Percentiles rank a stretch among this genome's conserved stretches.
Evolutionary conservation across 2,113 vertebrate species (phyloP).

Genomic region (Stigmatopora argus): DNA sequence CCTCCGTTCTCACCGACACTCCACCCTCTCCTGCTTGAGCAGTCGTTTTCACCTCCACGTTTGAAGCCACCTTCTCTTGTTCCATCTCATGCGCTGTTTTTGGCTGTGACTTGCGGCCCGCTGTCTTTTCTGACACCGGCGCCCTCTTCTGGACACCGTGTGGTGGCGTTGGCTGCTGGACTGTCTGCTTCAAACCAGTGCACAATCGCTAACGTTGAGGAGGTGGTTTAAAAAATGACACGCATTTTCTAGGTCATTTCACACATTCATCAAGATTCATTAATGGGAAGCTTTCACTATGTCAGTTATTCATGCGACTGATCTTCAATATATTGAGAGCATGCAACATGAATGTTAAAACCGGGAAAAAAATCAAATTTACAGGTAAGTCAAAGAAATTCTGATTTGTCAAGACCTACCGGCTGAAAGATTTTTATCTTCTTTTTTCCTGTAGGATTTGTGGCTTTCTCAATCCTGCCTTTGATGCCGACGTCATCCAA

Average conservation of each 20-base stretch:
- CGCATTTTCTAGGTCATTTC: neutral
- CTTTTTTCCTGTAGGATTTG: constrained; percentile 94
- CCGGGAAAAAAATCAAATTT: neutral
- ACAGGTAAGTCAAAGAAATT: neutral
- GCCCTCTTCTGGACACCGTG: constrained; percentile 31
- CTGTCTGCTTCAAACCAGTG: constrained; percentile 41
- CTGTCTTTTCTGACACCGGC: constrained; percentile 15
- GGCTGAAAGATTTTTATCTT: constrained; percentile 99
- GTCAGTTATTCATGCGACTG: neutral
- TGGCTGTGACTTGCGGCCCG: constrained; percentile 12
- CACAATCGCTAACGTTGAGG: constrained; percentile 21
- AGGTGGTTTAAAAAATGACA: neutral
- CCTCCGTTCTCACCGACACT: constrained; percentile 41
- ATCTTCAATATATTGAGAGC: neutral
- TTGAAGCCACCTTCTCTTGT: constrained; percentile 48
- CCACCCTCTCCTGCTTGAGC: constrained; percentile 15
- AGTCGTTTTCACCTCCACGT: constrained; percentile 53
- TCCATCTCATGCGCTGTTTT: constrained; percentile 30
- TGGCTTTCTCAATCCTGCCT: constrained; percentile 95
- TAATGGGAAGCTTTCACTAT: neutral
- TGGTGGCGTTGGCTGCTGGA: constrained; percentile 32
- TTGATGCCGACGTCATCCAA: constrained; percentile 89
- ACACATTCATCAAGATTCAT: neutral
- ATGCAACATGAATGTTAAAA: neutral
- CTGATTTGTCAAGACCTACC: constrained; percentile 64